A percentile compares a stretch with the other conserved stretches of the same genome.
Conservation (phyloP, 2,113 vertebrate genomes). For the Phrynosoma platyrhinos region DNA sequence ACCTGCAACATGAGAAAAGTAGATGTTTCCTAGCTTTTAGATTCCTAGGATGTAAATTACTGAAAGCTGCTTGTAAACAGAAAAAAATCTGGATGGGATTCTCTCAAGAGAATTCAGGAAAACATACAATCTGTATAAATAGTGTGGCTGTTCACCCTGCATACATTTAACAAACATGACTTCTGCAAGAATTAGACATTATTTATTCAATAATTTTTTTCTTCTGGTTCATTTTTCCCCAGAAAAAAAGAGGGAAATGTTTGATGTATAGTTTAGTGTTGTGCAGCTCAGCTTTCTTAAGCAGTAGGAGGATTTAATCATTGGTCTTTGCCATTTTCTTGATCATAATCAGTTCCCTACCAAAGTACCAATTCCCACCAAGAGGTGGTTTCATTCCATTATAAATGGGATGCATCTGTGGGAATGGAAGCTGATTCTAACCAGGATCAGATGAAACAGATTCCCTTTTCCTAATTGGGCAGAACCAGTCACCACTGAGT, state of each 20-base stretch:
- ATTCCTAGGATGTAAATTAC: neutral
- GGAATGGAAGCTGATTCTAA: too few relatives aligned
- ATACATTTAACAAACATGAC: slow-evolving; percentile 16
- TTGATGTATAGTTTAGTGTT: too few relatives aligned
- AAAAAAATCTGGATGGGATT: slow-evolving; percentile 4
- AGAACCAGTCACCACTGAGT: too few relatives aligned
- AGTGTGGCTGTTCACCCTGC: neutral
- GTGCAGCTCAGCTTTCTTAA: too few relatives aligned
- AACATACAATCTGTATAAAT: slow-evolving; percentile 11
- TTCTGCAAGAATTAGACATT: neutral
- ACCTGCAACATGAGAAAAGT: fast-evolving
- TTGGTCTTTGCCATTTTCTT: too few relatives aligned
- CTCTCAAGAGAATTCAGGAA: neutral
- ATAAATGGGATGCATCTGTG: too few relatives aligned
- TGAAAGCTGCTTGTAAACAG: neutral
- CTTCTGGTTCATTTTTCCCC: neutral
- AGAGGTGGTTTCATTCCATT: too few relatives aligned
- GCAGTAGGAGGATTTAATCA: too few relatives aligned
- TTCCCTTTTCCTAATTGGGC: too few relatives aligned
- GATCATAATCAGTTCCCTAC: too few relatives aligned
- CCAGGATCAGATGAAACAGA: too few relatives aligned
- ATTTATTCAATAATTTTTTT: neutral
- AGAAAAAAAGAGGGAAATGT: neutral
- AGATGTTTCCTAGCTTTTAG: neutral
- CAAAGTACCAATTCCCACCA: too few relatives aligned